These are phyloP conservation scores for Anoplopoma fimbria DNA, from an alignment of 2,113 vertebrate species.

Conservation along the genomic window DNA sequence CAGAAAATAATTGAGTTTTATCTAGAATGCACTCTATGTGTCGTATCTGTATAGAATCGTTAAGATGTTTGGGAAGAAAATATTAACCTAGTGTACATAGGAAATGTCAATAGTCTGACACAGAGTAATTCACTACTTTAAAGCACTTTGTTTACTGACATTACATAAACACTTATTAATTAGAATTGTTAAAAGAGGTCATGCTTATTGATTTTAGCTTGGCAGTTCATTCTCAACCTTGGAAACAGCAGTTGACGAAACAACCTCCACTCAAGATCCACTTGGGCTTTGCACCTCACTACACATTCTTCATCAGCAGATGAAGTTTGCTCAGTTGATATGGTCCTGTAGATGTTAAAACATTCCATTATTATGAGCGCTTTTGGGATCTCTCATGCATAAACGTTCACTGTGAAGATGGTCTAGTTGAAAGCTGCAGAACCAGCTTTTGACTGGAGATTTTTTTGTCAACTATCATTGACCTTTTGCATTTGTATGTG, in stretches of 20 bases:
- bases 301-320: neutral
- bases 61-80: neutral
- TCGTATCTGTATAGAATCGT: no score
- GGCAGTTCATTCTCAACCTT: neutral
- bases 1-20: neutral
- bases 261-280: neutral
- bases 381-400: neutral
- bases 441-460: neutral
- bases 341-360: neutral
- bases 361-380: neutral
- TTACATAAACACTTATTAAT: neutral
- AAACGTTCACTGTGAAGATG: neutral
- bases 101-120: neutral
- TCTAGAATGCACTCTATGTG: no score
- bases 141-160: neutral
- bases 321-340: neutral
- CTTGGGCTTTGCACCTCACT: neutral
- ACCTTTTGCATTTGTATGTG: constrained; percentile 5
- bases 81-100: neutral
- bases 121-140: neutral
- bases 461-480: constrained; percentile 10
- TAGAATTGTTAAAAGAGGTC: neutral
- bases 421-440: neutral
- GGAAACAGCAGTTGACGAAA: neutral
- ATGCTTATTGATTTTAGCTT: neutral